Evolutionary conservation across 2,797 vertebrate genomes (phyloP).

Genomic region (Gastrophryne carolinensis): DNA sequence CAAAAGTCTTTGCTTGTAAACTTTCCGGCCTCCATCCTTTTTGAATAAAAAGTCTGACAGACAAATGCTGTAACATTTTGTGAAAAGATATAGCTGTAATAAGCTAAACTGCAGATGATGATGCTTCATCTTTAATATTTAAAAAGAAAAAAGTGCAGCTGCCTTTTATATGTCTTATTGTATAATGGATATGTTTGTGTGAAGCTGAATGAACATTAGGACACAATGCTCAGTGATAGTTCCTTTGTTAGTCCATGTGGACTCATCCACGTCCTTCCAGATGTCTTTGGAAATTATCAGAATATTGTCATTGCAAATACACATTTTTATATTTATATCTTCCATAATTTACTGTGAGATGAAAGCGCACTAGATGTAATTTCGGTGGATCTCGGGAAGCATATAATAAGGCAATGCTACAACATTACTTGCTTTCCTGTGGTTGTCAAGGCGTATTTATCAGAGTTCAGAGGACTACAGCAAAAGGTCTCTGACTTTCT

Average conservation of each 20-base stretch:
- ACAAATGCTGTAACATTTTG: background rate
- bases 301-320: conserved; percentile 18
- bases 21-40: background rate
- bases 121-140: conserved; percentile 42
- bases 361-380: background rate
- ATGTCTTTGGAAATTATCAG: conserved; percentile 38
- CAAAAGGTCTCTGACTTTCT: conserved; percentile 18
- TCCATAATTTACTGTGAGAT: conserved; percentile 24
- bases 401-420: conserved; percentile 16
- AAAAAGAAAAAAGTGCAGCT: conserved; percentile 38
- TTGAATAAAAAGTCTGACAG: background rate
- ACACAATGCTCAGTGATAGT: conserved; percentile 34
- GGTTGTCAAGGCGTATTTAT: background rate
- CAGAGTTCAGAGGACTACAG: background rate
- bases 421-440: background rate
- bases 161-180: conserved; percentile 32
- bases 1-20: background rate
- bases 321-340: conserved; percentile 27
- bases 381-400: background rate
- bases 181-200: conserved; percentile 30
- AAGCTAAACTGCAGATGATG: conserved; percentile 7
- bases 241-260: conserved; percentile 42
- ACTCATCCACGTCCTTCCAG: conserved; percentile 36
- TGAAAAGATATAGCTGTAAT: conserved; percentile 24
- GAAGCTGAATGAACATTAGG: conserved; percentile 15